Conservation (phyloP, 2,888 invertebrate genomes). For the Mythimna ferrago region DNA sequence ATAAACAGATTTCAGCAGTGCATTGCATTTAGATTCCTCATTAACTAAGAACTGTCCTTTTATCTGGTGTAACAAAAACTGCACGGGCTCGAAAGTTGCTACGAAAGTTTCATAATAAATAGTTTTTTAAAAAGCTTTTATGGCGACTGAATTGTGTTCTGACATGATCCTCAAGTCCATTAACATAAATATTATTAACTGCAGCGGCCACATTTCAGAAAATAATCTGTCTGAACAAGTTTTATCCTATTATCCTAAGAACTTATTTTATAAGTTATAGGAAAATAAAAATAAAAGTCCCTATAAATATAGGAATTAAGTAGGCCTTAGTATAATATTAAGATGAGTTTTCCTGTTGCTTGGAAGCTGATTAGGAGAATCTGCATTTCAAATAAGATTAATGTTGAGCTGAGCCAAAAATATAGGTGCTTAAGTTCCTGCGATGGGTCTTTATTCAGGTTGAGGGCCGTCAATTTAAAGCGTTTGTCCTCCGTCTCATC, state of each 20-base stretch:
- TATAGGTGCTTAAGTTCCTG: conserved; percentile 28
- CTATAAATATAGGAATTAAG: conserved; percentile 45
- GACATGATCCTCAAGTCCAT: conserved; percentile 16
- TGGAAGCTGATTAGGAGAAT: conserved; percentile 44
- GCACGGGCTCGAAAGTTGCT: neutral
- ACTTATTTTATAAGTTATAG: conserved; percentile 40
- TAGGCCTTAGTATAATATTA: conserved; percentile 27
- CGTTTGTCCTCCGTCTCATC: conserved; percentile 11
- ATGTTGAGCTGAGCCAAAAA: conserved; percentile 40
- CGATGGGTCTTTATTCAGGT: conserved; percentile 20
- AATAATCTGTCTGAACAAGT: conserved; percentile 18
- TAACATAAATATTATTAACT: conserved; percentile 46
- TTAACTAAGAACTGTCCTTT: conserved; percentile 10
- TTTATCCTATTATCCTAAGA: conserved; percentile 35
- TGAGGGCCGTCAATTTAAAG: conserved; percentile 2
- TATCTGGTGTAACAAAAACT: neutral
- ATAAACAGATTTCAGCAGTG: conserved; percentile 28
- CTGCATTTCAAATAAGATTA: conserved; percentile 48
- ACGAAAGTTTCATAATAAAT: conserved; percentile 7
- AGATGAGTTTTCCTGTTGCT: conserved; percentile 44
- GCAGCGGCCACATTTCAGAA: conserved; percentile 15
- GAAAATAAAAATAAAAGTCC: conserved; percentile 34
- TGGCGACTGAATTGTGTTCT: neutral
- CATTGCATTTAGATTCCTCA: conserved; percentile 48
- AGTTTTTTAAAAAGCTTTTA: conserved; percentile 11